phyloP scores from a whole-genome alignment of 2,888 invertebrate species.

The Diaphora mendica region DNA sequence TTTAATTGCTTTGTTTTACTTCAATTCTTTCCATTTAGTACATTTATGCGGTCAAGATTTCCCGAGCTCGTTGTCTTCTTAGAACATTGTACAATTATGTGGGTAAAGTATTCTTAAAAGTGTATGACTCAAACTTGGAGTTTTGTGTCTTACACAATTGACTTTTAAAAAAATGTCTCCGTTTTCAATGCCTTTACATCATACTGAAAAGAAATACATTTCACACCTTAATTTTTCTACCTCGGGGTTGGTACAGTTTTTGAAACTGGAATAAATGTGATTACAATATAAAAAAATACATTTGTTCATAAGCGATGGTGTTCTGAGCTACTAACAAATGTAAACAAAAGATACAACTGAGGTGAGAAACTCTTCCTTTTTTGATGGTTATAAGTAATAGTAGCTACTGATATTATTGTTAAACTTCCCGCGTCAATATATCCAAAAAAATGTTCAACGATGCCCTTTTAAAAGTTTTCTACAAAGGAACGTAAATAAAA shows the following conservation, averaged over 20 bases:
- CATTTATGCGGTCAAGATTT: conserved; percentile 8
- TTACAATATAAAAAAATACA: not conserved
- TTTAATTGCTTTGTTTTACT: conserved; percentile 49
- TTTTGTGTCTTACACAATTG: not conserved
- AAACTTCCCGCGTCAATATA: not conserved
- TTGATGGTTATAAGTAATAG: not conserved
- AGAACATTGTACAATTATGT: conserved; percentile 4
- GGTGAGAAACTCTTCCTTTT: no score
- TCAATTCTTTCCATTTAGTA: conserved; percentile 41
- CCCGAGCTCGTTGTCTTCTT: not conserved
- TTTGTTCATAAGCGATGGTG: not conserved
- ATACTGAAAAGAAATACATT: no score
- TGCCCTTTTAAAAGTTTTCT: conserved; percentile 32
- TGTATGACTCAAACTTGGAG: not conserved
- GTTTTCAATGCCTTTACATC: no score
- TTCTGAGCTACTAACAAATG: no score
- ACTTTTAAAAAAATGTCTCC: not conserved
- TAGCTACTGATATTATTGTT: not conserved
- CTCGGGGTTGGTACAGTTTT: no score
- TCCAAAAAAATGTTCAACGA: conserved; percentile 14
- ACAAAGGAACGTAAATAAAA: conserved; percentile 49
- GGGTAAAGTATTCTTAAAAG: not conserved
- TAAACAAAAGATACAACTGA: not conserved
- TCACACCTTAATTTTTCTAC: no score
- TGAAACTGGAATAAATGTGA: no score